Percentiles rank a stretch among this genome's conserved stretches.
phyloP scores from a whole-genome alignment of 2,113 vertebrate genomes.

The Elanoides forficatus region DNA sequence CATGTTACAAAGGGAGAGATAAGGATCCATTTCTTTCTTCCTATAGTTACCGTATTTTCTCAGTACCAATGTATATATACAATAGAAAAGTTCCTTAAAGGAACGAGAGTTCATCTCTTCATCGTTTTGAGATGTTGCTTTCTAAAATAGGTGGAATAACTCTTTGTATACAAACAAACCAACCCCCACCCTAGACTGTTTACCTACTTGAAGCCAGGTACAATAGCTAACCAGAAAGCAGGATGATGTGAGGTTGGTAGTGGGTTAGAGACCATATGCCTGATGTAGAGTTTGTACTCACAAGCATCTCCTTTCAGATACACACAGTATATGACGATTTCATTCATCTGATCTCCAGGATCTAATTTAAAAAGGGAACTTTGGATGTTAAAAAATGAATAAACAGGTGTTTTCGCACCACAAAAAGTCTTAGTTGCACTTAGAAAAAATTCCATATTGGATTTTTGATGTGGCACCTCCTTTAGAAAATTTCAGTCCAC shows the following conservation, averaged over 20 bases:
- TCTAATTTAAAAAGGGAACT: not conserved
- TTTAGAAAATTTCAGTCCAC: not conserved
- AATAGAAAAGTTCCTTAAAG: not conserved
- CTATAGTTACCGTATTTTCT: not conserved
- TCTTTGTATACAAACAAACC: not conserved
- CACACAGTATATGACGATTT: not conserved
- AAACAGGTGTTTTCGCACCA: not conserved
- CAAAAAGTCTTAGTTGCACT: not conserved
- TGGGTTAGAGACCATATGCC: not conserved
- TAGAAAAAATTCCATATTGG: not conserved
- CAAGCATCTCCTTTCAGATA: not conserved
- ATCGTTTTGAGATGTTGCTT: not conserved
- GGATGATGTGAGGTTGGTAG: rapidly evolving
- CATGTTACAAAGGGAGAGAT: not conserved
- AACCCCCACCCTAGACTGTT: not conserved
- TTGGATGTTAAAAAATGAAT: not conserved
- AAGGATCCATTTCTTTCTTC: not conserved
- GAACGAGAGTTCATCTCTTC: not conserved
- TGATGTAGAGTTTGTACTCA: not conserved
- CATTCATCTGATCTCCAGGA: not conserved
- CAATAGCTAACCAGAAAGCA: not conserved
- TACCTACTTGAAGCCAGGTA: not conserved
- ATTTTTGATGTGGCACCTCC: not conserved
- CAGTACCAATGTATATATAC: not conserved
- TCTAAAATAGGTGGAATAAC: not conserved